phyloP scores from a whole-genome alignment of 2,797 vertebrate species.

The Anguilla anguilla region DNA sequence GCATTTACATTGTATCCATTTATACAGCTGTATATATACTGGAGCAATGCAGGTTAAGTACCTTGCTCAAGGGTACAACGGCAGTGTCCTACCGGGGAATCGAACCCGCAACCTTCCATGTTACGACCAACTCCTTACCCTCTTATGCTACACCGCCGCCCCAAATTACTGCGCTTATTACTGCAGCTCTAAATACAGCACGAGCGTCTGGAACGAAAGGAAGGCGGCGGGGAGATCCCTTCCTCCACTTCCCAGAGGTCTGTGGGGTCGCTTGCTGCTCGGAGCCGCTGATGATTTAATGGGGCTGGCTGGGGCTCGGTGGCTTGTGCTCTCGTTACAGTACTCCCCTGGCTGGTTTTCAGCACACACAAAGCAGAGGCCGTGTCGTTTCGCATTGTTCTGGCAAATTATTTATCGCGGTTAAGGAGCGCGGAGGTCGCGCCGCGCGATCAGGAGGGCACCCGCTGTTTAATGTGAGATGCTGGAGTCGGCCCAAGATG shows the following conservation, averaged over 20 bases:
- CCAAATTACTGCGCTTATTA: background rate
- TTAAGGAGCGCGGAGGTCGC: slow-evolving; percentile 3
- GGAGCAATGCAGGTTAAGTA: too few relatives aligned
- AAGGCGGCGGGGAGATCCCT: background rate
- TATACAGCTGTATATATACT: too few relatives aligned
- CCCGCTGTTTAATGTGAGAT: background rate
- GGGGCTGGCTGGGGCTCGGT: background rate
- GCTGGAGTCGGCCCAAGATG: background rate
- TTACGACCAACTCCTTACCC: too few relatives aligned
- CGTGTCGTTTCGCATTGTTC: slow-evolving; percentile 29
- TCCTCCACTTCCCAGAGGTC: background rate
- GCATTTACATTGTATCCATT: too few relatives aligned
- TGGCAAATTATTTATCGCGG: slow-evolving; percentile 15
- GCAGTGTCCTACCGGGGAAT: too few relatives aligned
- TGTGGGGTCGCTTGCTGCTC: background rate
- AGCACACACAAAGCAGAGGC: slow-evolving; percentile 3
- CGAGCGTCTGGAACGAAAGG: background rate
- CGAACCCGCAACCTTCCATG: too few relatives aligned
- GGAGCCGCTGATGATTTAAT: background rate
- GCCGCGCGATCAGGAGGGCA: background rate
- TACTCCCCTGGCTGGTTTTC: slow-evolving; percentile 20
- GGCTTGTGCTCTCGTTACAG: slow-evolving; percentile 7
- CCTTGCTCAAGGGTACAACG: too few relatives aligned
- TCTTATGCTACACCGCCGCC: too few relatives aligned
- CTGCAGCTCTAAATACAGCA: background rate